Evolutionary conservation across 2,888 invertebrate species (phyloP).

Genomic region (Apeira syringaria): DNA sequence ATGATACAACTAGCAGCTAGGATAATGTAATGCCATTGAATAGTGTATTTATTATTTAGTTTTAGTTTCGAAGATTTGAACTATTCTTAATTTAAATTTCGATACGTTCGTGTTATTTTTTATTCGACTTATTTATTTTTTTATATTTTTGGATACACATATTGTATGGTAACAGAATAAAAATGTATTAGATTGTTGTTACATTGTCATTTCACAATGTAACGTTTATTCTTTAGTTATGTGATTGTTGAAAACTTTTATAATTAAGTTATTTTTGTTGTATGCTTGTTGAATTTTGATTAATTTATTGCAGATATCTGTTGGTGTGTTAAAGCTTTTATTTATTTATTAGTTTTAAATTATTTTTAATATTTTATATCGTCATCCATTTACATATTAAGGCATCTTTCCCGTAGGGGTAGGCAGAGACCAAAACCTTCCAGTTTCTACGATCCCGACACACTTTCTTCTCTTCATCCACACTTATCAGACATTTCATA

Average conservation of each 20-base stretch:
- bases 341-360: slow-evolving; percentile 8
- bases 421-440: too few relatives aligned
- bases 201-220: too few relatives aligned
- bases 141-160: too few relatives aligned
- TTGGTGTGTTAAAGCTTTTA: slow-evolving; percentile 48
- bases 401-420: too few relatives aligned
- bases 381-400: background rate
- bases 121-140: too few relatives aligned
- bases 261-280: slow-evolving; percentile 50
- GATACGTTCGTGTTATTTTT: too few relatives aligned
- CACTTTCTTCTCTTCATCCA: too few relatives aligned
- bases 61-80: too few relatives aligned
- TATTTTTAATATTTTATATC: slow-evolving; percentile 3
- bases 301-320: slow-evolving; percentile 50
- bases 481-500: too few relatives aligned
- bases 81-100: too few relatives aligned
- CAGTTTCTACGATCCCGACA: too few relatives aligned
- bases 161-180: background rate
- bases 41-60: slow-evolving; percentile 24
- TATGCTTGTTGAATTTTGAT: slow-evolving; percentile 39
- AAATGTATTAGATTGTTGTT: slow-evolving; percentile 1
- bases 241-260: slow-evolving; percentile 21
- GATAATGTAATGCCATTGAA: background rate
- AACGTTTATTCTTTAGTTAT: too few relatives aligned
- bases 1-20: slow-evolving; percentile 56